Evolutionary conservation across 2,888 invertebrate genomes (phyloP).

Genomic region (Idaea dimidiata): DNA sequence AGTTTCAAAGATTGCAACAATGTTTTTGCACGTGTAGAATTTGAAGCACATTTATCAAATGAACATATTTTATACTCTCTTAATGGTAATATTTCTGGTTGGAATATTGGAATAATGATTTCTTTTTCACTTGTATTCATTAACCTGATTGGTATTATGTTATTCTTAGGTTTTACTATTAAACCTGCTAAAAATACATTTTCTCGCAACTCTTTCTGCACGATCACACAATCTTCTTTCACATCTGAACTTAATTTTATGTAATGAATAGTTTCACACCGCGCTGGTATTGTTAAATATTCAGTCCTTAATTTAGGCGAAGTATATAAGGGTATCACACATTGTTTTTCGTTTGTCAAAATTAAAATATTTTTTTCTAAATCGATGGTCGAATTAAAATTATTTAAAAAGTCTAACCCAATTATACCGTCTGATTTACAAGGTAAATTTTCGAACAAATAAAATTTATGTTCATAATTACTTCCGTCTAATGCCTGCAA

Average conservation of each 20-base stretch:
- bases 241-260: slow-evolving; percentile 12
- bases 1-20: slow-evolving; percentile 22
- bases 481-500: neutral
- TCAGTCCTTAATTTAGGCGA: neutral
- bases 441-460: slow-evolving; percentile 14
- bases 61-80: slow-evolving; percentile 21
- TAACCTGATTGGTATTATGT: slow-evolving; percentile 21
- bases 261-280: slow-evolving; percentile 23
- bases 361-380: slow-evolving; percentile 14
- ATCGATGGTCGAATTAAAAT: slow-evolving; percentile 16
- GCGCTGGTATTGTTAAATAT: slow-evolving; percentile 16
- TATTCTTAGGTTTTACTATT: slow-evolving; percentile 16
- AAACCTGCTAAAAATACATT: slow-evolving; percentile 24
- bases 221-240: slow-evolving; percentile 21
- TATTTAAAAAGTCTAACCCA: slow-evolving; percentile 25
- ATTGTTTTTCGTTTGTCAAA: neutral
- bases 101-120: slow-evolving; percentile 16
- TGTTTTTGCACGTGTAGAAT: slow-evolving; percentile 21
- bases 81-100: slow-evolving; percentile 6
- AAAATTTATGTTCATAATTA: slow-evolving; percentile 10
- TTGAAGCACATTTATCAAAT: slow-evolving; percentile 17
- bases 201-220: slow-evolving; percentile 17
- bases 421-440: slow-evolving; percentile 17
- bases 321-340: neutral
- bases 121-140: slow-evolving; percentile 23